These are phyloP conservation scores for Gallirallus australis DNA, from an alignment of 2,797 vertebrate genomes.

Conservation along the genomic window DNA sequence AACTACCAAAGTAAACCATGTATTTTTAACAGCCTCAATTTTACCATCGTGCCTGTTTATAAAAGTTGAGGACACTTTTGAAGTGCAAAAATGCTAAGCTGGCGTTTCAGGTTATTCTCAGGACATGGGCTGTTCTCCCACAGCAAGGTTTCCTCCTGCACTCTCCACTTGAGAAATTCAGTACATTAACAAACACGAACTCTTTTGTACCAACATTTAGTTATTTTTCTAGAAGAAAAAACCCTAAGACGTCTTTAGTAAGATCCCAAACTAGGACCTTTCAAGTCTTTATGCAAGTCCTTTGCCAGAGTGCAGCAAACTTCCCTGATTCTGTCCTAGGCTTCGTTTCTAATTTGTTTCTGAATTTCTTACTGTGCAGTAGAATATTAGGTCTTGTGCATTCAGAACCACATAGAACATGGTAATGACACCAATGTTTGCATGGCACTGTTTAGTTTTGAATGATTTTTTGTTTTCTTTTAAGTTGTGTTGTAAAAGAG, in stretches of 20 bases:
- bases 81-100: constrained; percentile 72
- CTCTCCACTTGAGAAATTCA: neutral
- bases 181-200: neutral
- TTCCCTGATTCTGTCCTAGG: neutral
- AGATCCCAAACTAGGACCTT: neutral
- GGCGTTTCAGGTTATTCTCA: constrained; percentile 70
- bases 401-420: neutral
- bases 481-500: neutral
- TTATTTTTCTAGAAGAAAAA: neutral
- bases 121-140: constrained; percentile 7
- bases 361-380: neutral
- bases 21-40: constrained; percentile 84
- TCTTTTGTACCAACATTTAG: neutral
- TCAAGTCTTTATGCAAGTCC: neutral
- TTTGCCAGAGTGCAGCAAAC: neutral
- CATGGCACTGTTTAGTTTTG: neutral
- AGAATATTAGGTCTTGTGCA: neutral
- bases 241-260: neutral
- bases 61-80: constrained; percentile 56
- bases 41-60: constrained; percentile 63
- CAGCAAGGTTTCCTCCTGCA: neutral
- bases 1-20: constrained; percentile 77
- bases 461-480: neutral
- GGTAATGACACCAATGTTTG: neutral
- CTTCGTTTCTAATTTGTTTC: neutral